Evolutionary conservation across 2,113 vertebrate genomes (phyloP).

Genomic region (Vidua macroura): DNA sequence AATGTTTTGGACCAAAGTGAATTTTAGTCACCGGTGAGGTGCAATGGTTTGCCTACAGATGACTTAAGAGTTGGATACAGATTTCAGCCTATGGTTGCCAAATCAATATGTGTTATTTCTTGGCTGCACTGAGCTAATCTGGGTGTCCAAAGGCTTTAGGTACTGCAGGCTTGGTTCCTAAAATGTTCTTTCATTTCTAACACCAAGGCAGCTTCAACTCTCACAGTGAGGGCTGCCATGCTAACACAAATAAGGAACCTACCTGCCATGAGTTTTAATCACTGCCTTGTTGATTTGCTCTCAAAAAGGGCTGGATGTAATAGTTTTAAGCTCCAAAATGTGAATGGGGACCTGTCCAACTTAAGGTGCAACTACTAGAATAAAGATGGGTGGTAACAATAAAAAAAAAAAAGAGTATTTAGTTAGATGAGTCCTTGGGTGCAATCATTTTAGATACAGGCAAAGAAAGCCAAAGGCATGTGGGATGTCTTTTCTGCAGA

Average conservation of each 20-base stretch:
- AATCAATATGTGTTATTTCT: neutral
- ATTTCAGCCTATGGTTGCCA: neutral
- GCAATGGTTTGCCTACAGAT: neutral
- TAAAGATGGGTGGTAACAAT: neutral
- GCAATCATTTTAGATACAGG: neutral
- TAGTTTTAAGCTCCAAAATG: neutral
- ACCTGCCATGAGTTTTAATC: neutral
- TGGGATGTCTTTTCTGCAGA: slow-evolving; percentile 25
- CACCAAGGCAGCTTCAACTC: neutral
- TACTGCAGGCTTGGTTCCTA: neutral
- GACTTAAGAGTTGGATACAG: neutral
- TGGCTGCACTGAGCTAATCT: neutral
- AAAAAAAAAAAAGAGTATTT: neutral
- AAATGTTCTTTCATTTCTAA: neutral
- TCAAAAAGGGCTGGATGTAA: neutral
- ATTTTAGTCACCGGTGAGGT: neutral
- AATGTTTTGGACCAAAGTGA: neutral
- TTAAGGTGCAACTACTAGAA: neutral
- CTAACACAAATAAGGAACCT: neutral
- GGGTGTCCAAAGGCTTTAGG: neutral
- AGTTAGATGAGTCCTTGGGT: neutral
- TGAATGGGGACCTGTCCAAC: neutral
- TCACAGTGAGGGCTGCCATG: neutral
- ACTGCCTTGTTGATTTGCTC: neutral
- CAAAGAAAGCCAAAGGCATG: neutral